Evolutionary conservation across 2,888 invertebrate genomes (phyloP).

Genomic region (Drosophila colorata): DNA sequence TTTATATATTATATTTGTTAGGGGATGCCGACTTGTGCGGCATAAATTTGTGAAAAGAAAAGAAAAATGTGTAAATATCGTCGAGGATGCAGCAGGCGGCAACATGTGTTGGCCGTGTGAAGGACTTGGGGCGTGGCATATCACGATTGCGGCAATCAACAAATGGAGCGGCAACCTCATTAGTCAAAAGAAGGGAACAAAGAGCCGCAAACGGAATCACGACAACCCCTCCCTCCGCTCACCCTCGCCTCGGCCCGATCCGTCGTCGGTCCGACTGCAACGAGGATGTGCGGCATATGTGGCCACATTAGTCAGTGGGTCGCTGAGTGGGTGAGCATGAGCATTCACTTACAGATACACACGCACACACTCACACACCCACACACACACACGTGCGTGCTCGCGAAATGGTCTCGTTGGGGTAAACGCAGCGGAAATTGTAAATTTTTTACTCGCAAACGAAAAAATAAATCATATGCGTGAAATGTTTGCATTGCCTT

Average conservation of each 20-base stretch:
- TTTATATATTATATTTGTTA: no score
- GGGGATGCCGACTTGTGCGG: no score
- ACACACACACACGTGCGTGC: slow-evolving; percentile 26
- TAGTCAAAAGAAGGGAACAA: slow-evolving; percentile 59
- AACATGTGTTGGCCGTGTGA: slow-evolving; percentile 44
- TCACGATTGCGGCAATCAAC: slow-evolving; percentile 70
- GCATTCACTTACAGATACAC: slow-evolving; percentile 35
- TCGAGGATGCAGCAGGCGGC: slow-evolving; percentile 28
- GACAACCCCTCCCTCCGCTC: not conserved
- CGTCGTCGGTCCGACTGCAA: slow-evolving; percentile 13
- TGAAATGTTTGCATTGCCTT: slow-evolving; percentile 59
- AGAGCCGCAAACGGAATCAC: slow-evolving; percentile 38
- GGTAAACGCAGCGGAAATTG: slow-evolving; percentile 68
- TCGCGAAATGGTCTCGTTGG: slow-evolving; percentile 56
- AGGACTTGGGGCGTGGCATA: slow-evolving; percentile 32
- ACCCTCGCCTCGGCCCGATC: slow-evolving; percentile 3
- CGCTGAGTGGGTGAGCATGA: slow-evolving; percentile 41
- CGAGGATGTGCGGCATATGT: slow-evolving; percentile 58
- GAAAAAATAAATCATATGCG: slow-evolving; percentile 67
- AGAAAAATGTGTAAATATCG: slow-evolving; percentile 43
- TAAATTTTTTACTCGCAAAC: slow-evolving; percentile 63
- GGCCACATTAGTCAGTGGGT: slow-evolving; percentile 61
- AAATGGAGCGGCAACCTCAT: slow-evolving; percentile 71
- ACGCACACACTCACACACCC: slow-evolving; percentile 12
- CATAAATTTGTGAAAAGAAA: slow-evolving; percentile 24